phyloP scores from a whole-genome alignment of 2,113 vertebrate genomes.

The Cavia aperea region DNA sequence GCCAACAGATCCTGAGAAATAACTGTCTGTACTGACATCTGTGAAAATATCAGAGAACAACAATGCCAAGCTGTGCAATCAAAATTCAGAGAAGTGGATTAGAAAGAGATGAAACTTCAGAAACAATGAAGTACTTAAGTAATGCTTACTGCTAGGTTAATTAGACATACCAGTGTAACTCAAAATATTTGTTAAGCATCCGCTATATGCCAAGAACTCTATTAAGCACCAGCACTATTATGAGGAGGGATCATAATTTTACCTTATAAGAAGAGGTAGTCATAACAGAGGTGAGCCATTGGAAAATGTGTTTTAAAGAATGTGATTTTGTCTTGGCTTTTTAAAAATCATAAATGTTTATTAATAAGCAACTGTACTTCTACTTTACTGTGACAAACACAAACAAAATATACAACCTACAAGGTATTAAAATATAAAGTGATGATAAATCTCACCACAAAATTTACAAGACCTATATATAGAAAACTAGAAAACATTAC shows the following conservation, averaged over 20 bases:
- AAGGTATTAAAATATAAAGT: not conserved
- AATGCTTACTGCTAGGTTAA: not conserved
- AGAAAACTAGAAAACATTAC: not conserved
- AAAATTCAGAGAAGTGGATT: not conserved
- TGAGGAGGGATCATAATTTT: not conserved
- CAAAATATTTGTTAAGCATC: conserved; percentile 5
- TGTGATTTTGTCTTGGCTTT: not conserved
- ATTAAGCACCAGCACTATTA: not conserved
- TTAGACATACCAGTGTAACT: not conserved
- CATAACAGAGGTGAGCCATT: not conserved
- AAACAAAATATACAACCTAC: not conserved
- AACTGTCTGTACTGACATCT: not conserved
- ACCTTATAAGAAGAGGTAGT: not conserved
- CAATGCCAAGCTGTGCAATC: not conserved
- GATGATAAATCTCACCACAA: not conserved
- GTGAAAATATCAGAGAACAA: not conserved
- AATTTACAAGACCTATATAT: not conserved
- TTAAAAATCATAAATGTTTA: not conserved
- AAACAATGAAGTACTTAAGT: not conserved
- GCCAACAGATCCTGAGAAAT: not conserved
- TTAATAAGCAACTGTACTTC: not conserved
- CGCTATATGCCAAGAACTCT: not conserved
- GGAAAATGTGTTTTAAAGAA: not conserved
- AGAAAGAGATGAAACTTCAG: not conserved
- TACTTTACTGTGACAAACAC: not conserved